Evolutionary conservation across 2,888 invertebrate species (phyloP), one percentile per base, ranked within the genome.

Genomic region (Syritta pipiens): DNA sequence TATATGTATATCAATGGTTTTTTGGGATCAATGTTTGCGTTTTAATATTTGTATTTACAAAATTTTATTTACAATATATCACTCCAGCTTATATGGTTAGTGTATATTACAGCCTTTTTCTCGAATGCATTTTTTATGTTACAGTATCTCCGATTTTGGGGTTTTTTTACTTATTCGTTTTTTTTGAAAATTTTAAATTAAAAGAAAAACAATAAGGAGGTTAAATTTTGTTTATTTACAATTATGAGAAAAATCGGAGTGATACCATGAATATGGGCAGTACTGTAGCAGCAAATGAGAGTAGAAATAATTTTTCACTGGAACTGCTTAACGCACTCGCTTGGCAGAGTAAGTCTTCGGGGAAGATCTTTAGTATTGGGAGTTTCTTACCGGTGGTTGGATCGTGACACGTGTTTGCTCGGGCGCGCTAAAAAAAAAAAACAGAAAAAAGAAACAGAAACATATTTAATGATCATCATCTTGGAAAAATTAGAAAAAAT

Each of bases 311-410:
- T 10, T 86, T 86, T 51, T 86, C 92, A 82, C 88, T 86, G n/a
- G 92, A 91, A 83, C 92, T 91, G 84, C 95, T 95, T 68, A 96
- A 91, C 0, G 96, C 96, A 85, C 95, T 95, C 55, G 96, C 96
- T 88, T 96, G 95, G 87, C 96, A 96, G 82, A 94, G 92, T 83
- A 95, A 91, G 85, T 94, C 94, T 88, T 95, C 95, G 1, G 94
- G 93, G 62, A 94, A 92, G 53, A 95, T 91, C 84, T 94, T 93
- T 53, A 95, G 90, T 72, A 95, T 92, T 3, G 94, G 93, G 77
- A 93, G 89, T 74, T 91, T 91, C 3, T 91, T 90, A 14, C 93
- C 93, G 2, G 91, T 90, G 49, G 90, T 89, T 26, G 90, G 90
- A 87, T 94, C 94, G 62, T 92, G 91, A 87, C 95, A 95, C 12